phyloP scores from a whole-genome alignment of 2,113 vertebrate species.

The Prietella phreatophila region DNA sequence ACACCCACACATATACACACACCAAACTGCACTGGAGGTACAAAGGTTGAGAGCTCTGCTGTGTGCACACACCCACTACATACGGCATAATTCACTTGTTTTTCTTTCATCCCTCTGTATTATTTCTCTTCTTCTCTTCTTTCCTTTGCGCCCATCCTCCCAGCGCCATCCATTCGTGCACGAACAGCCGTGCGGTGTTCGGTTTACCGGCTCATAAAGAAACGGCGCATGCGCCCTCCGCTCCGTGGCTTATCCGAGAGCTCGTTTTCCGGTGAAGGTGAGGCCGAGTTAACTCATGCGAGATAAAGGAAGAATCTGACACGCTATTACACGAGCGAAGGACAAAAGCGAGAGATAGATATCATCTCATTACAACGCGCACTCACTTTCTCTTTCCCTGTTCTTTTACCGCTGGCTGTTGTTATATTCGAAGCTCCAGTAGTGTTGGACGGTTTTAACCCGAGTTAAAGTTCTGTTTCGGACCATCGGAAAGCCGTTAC shows the following conservation, averaged over 20 bases:
- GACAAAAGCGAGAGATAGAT: slow-evolving; percentile 15
- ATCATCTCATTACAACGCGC: neutral
- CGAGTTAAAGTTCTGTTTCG: neutral
- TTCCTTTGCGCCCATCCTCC: neutral
- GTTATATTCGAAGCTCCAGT: neutral
- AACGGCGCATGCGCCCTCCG: slow-evolving; percentile 7
- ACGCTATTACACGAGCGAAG: slow-evolving; percentile 11
- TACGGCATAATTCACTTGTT: neutral
- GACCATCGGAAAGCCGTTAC: neutral
- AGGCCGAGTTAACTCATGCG: neutral
- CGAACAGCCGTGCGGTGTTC: slow-evolving; percentile 14
- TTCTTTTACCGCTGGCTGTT: neutral
- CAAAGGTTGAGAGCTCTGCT: slow-evolving; percentile 13
- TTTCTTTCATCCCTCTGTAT: neutral
- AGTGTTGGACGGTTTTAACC: neutral
- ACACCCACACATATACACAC: neutral
- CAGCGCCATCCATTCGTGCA: neutral
- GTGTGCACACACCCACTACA: slow-evolving; percentile 16
- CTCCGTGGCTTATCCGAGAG: neutral
- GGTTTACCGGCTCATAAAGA: slow-evolving; percentile 25
- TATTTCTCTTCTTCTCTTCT: neutral
- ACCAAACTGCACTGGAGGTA: neutral
- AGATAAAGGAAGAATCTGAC: slow-evolving; percentile 21
- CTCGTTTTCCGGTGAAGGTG: slow-evolving; percentile 3
- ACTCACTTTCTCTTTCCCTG: neutral